Evolutionary conservation across 2,797 vertebrate species (phyloP).

Genomic region (Urophycis tenuis): DNA sequence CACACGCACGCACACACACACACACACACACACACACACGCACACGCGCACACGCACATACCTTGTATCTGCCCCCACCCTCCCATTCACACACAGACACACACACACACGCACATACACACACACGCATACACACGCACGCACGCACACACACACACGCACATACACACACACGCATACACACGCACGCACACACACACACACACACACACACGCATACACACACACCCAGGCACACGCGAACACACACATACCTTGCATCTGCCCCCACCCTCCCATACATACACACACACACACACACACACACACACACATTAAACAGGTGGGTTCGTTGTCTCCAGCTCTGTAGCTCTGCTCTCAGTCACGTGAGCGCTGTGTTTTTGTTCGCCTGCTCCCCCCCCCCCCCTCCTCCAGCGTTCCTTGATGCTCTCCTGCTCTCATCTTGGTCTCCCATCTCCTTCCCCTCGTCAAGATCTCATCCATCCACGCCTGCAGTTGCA

Average conservation of each 20-base stretch:
- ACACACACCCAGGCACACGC: conserved; percentile 27
- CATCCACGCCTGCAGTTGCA: conserved; percentile 75
- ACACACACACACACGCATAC: not conserved
- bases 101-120: not conserved
- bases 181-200: not conserved
- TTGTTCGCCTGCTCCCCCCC: not conserved
- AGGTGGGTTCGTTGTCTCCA: no score
- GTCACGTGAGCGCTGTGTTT: not conserved
- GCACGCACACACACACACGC: not conserved
- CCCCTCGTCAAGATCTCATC: conserved; percentile 74
- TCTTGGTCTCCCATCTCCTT: conserved; percentile 62
- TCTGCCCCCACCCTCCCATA: not conserved
- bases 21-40: no score
- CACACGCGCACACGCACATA: no score
- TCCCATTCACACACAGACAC: not conserved
- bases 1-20: no score
- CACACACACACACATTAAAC: no score
- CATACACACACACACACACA: no score
- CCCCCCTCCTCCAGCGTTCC: conserved; percentile 58
- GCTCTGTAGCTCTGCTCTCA: not conserved
- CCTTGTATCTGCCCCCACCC: no score
- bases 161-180: not conserved
- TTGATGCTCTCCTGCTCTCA: conserved; percentile 7
- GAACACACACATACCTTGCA: not conserved
- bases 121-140: conserved; percentile 6